Evolutionary conservation across 2,113 vertebrate species (phyloP).

Genomic region (Notothenia rossii): DNA sequence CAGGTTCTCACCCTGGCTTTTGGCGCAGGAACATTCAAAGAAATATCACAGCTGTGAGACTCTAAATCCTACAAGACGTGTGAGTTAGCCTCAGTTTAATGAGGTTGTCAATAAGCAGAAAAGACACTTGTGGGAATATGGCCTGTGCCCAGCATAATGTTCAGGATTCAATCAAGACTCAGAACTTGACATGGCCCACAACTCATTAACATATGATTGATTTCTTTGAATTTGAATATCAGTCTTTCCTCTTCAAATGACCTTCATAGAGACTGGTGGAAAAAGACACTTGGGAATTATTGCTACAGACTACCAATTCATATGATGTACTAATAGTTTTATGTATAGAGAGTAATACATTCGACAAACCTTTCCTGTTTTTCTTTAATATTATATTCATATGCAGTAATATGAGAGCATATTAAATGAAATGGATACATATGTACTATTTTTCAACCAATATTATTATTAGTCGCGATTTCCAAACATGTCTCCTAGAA

Average conservation of each 20-base stretch:
- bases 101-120: not conserved
- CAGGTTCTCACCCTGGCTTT: slow-evolving; percentile 3
- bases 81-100: slow-evolving; percentile 12
- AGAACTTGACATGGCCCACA: not conserved
- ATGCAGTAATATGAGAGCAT: not conserved
- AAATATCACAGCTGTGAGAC: no score
- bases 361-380: not conserved
- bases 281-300: not conserved
- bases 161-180: slow-evolving; percentile 13
- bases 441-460: no score
- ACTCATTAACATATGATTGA: not conserved
- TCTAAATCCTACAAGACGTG: no score
- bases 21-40: no score
- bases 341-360: not conserved
- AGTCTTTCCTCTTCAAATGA: not conserved
- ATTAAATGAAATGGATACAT: not conserved
- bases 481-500: not conserved
- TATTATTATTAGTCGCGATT: no score
- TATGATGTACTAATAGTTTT: not conserved
- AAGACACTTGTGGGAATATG: no score
- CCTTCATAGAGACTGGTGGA: not conserved
- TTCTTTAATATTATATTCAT: not conserved
- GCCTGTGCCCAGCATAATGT: slow-evolving; percentile 1
- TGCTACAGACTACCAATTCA: not conserved
- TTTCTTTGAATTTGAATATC: slow-evolving; percentile 9